These are phyloP conservation scores for Embidobia sp. DNA, from an alignment of 2,888 invertebrate genomes.

Conservation along the genomic window DNA sequence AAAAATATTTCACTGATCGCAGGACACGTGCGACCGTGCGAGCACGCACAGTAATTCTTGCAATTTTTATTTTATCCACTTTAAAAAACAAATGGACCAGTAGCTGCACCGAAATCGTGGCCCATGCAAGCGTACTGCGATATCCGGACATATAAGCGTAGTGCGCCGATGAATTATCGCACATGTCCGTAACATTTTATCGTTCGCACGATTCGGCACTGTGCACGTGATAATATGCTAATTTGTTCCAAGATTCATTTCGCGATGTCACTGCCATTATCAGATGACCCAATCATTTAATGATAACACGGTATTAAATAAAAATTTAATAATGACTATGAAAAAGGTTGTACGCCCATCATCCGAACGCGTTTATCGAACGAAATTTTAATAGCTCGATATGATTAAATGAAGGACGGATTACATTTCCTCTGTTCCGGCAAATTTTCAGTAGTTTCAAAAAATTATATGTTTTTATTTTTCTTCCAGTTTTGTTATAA, in stretches of 20 bases:
- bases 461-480: too few species aligned
- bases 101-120: constrained; percentile 43
- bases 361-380: background rate
- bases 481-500: too few species aligned
- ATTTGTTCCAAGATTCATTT: constrained; percentile 71
- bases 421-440: too few species aligned
- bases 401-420: too few species aligned
- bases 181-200: constrained; percentile 70
- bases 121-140: constrained; percentile 27
- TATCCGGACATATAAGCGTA: constrained; percentile 44
- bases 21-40: background rate
- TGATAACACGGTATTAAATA: constrained; percentile 58
- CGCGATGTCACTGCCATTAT: constrained; percentile 68
- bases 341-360: background rate
- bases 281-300: constrained; percentile 68
- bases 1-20: background rate
- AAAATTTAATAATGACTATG: background rate
- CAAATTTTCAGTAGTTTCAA: too few species aligned
- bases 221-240: constrained; percentile 72
- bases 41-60: background rate
- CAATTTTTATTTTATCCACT: constrained; percentile 1
- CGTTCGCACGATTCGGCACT: constrained; percentile 63
- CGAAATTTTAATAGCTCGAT: too few species aligned
- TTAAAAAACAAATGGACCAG: constrained; percentile 9
- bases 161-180: constrained; percentile 65